Evolutionary conservation across 1,140 invertebrate genomes (phyloP).

Genomic region (Bursaphelenchus mucronatus): DNA sequence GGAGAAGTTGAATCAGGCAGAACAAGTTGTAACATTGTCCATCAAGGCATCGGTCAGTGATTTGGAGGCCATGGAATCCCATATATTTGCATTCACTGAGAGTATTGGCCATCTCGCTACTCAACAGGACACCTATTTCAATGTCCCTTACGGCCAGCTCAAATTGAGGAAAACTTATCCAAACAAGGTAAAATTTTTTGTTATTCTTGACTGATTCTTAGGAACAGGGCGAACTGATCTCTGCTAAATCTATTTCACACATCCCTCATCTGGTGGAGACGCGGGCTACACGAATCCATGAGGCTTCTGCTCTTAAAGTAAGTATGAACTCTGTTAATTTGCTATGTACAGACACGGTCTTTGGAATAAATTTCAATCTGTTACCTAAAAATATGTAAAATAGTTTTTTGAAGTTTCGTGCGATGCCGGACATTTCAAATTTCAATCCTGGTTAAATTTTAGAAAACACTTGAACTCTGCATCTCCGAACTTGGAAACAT

Average conservation of each 20-base stretch:
- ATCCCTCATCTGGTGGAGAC: slow-evolving; percentile 14
- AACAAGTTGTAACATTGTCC: neutral
- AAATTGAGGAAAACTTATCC: slow-evolving; percentile 15
- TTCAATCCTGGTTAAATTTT: neutral
- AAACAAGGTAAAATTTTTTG: slow-evolving; percentile 9
- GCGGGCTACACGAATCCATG: neutral
- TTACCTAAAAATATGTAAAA: too few species aligned
- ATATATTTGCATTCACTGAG: slow-evolving; percentile 18
- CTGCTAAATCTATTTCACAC: slow-evolving; percentile 5
- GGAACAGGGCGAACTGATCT: slow-evolving; percentile 12
- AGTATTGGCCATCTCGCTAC: slow-evolving; percentile 16
- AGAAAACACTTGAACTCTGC: slow-evolving; percentile 15
- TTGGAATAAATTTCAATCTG: too few species aligned
- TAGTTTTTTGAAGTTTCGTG: too few species aligned
- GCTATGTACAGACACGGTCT: too few species aligned
- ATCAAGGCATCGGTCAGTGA: slow-evolving; percentile 10
- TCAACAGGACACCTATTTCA: slow-evolving; percentile 23
- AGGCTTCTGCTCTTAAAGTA: neutral
- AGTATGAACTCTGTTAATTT: too few species aligned
- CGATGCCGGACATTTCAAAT: too few species aligned
- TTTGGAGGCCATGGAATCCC: slow-evolving; percentile 12
- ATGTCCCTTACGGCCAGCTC: slow-evolving; percentile 20
- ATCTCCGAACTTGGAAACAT: slow-evolving; percentile 15
- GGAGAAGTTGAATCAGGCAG: neutral
- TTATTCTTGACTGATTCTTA: slow-evolving; percentile 8